These are phyloP conservation scores for Indicator indicator DNA, from an alignment of 2,113 vertebrate genomes.

Conservation along the genomic window DNA sequence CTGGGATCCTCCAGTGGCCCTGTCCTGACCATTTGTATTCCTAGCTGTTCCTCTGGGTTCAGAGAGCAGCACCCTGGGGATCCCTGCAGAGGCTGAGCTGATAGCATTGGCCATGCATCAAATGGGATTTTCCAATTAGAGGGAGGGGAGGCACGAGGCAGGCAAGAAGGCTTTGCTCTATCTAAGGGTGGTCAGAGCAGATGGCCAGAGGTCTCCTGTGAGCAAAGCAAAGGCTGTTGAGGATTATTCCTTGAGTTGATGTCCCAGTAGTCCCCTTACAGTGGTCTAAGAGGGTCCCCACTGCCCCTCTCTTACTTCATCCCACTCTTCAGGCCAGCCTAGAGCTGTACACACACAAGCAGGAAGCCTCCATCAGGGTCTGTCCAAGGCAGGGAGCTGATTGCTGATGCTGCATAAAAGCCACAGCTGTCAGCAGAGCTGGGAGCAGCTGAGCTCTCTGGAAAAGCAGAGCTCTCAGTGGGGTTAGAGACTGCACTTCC, in stretches of 20 bases:
- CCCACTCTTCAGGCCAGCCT: neutral
- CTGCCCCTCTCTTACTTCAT: neutral
- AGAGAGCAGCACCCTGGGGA: constrained; percentile 24
- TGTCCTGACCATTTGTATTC: neutral
- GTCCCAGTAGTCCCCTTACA: neutral
- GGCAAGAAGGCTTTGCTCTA: constrained; percentile 1
- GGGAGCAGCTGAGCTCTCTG: neutral
- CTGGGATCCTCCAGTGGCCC: neutral
- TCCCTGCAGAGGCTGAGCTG: constrained; percentile 1
- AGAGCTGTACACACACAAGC: neutral
- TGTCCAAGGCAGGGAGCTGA: neutral
- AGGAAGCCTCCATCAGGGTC: neutral
- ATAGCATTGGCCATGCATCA: constrained; percentile 1
- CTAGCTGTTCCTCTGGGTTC: neutral
- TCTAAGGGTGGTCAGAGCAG: constrained; percentile 9
- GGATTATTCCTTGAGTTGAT: neutral
- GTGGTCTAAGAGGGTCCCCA: neutral
- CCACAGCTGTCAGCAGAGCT: neutral
- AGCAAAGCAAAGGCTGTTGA: neutral
- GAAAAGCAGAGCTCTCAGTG: neutral
- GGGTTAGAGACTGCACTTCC: neutral
- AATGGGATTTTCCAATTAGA: constrained; percentile 42
- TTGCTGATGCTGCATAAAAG: neutral
- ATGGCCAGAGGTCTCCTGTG: constrained; percentile 18
- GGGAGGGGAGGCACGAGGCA: neutral